Conservation (phyloP, 2,797 vertebrate species). For the Sebastes hubbsi region DNA sequence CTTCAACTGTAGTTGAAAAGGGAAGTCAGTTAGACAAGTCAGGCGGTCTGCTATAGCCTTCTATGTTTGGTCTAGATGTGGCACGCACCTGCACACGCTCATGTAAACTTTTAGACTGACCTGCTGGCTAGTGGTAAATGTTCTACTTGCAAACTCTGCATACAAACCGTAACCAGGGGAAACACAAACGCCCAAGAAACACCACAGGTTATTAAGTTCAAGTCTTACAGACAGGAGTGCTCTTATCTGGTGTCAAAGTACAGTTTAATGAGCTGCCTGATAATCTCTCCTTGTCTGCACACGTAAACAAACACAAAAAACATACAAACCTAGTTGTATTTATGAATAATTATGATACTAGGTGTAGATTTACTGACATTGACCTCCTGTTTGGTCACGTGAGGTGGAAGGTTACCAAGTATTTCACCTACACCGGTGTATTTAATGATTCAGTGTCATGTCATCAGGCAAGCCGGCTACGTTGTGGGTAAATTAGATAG, state of each 20-base stretch:
- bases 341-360: background rate
- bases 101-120: background rate
- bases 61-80: background rate
- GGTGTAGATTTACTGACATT: background rate
- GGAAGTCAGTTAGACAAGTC: background rate
- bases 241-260: slow-evolving; percentile 69
- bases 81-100: background rate
- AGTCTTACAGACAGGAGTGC: background rate
- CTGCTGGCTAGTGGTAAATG: background rate
- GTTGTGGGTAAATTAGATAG: background rate
- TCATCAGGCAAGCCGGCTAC: slow-evolving; percentile 30
- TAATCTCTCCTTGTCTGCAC: background rate
- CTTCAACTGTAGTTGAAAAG: background rate
- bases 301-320: slow-evolving; percentile 6
- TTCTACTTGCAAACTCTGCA: background rate
- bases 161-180: background rate
- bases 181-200: background rate
- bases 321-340: background rate
- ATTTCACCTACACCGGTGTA: background rate
- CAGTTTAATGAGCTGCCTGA: slow-evolving; percentile 16
- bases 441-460: slow-evolving; percentile 42
- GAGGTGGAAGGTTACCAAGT: background rate
- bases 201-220: slow-evolving; percentile 3
- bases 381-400: background rate
- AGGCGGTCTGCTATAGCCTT: background rate